A percentile compares a stretch with the other conserved stretches of the same genome.
phyloP scores from a whole-genome alignment of 2,113 vertebrate genomes.

The Neolamprologus kungweensis region DNA sequence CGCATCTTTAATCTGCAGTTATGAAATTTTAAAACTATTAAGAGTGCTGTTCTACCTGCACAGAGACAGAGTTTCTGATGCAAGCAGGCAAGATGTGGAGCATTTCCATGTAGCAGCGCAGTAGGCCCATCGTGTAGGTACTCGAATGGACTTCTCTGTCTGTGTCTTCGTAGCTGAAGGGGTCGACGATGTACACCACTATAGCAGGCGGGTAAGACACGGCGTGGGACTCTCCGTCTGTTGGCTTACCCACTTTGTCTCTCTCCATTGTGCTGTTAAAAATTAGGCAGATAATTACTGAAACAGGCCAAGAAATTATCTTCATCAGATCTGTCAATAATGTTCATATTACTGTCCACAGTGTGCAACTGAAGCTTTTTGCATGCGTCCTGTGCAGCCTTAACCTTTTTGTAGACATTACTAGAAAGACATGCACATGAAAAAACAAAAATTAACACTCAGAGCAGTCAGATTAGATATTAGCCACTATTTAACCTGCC shows the following conservation, averaged over 20 bases:
- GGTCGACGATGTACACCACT: slow-evolving; percentile 94
- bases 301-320: background rate
- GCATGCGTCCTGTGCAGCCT: background rate
- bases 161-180: slow-evolving; percentile 88
- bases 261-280: slow-evolving; percentile 89
- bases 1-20: background rate
- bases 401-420: background rate
- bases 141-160: slow-evolving; percentile 80
- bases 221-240: slow-evolving; percentile 93
- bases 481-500: background rate
- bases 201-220: slow-evolving; percentile 91
- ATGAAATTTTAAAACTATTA: background rate
- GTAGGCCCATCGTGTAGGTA: slow-evolving; percentile 87
- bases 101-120: slow-evolving; percentile 97
- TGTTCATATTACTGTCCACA: background rate
- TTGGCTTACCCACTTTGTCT: slow-evolving; percentile 95
- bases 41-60: slow-evolving; percentile 76
- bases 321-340: background rate
- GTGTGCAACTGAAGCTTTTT: background rate
- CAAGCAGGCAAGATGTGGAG: slow-evolving; percentile 85
- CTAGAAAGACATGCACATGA: background rate
- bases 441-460: background rate
- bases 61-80: slow-evolving; percentile 89
- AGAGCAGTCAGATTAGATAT: background rate
- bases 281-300: background rate